Evolutionary conservation across 1,140 invertebrate genomes (phyloP).

Genomic region (Pentalonia nigronervosa): DNA sequence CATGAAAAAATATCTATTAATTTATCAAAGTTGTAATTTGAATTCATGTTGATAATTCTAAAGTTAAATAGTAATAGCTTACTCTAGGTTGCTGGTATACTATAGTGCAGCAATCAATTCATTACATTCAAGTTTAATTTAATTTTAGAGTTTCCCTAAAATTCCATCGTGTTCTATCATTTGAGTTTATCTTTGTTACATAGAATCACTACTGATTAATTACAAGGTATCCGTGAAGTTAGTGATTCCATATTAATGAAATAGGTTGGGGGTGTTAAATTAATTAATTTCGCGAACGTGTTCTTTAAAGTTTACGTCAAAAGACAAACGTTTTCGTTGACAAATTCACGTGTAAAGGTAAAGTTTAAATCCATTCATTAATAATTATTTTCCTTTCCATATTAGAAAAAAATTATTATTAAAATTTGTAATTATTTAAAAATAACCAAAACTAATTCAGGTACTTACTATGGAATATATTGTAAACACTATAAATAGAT

Average conservation of each 20-base stretch:
- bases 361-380: conserved; percentile 4
- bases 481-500: background rate
- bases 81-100: background rate
- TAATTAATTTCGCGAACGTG: conserved; percentile 29
- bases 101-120: conserved; percentile 9
- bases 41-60: background rate
- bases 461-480: background rate
- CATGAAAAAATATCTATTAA: background rate
- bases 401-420: background rate
- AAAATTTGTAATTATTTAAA: too few relatives aligned
- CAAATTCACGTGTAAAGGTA: background rate
- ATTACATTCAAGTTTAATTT: conserved; percentile 25
- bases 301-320: conserved; percentile 17
- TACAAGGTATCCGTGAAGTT: conserved; percentile 24
- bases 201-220: conserved; percentile 39
- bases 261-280: conserved; percentile 11
- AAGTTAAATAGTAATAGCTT: conserved; percentile 6
- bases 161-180: conserved; percentile 31
- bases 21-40: background rate
- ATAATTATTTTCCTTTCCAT: background rate
- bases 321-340: conserved; percentile 12
- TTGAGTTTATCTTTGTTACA: conserved; percentile 39
- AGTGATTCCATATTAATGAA: conserved; percentile 16
- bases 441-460: background rate
- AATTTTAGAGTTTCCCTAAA: conserved; percentile 26